These are phyloP conservation scores for Otolemur garnettii DNA, from an alignment of 2,113 vertebrate species.

Conservation along the genomic window DNA sequence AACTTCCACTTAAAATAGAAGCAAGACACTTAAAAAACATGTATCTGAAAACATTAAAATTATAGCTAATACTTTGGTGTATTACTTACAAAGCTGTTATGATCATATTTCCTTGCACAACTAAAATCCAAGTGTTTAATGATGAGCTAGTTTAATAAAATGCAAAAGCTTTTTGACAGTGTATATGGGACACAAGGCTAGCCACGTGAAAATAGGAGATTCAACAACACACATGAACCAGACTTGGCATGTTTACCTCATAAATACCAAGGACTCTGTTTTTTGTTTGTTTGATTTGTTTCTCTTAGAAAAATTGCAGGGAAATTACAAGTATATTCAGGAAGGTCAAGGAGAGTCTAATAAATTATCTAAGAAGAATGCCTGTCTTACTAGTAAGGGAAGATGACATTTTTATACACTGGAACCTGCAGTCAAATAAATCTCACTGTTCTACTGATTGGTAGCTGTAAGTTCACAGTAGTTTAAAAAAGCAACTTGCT, in stretches of 20 bases:
- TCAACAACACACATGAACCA: neutral
- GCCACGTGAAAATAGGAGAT: neutral
- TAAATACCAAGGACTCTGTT: neutral
- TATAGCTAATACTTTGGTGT: too few relatives aligned
- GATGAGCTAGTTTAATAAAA: constrained; percentile 10
- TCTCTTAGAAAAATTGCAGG: constrained; percentile 14
- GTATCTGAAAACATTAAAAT: neutral
- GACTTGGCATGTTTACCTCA: neutral
- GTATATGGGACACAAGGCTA: neutral
- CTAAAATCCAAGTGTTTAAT: constrained; percentile 40
- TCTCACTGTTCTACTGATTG: neutral
- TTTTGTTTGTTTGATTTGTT: neutral
- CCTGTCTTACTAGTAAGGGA: neutral
- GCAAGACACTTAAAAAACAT: neutral
- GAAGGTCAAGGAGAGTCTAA: constrained; percentile 31
- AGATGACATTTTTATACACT: constrained; percentile 36
- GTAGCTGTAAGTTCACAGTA: neutral
- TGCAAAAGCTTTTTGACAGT: neutral
- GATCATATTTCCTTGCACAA: neutral
- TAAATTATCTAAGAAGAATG: neutral
- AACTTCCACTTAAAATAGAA: constrained; percentile 6
- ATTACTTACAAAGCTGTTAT: too few relatives aligned
- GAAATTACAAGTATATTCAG: neutral
- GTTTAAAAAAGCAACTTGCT: constrained; percentile 16
- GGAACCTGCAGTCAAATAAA: constrained; percentile 7